Evolutionary conservation across 2,113 vertebrate species (phyloP).

Genomic region (Mohoua ochrocephala): DNA sequence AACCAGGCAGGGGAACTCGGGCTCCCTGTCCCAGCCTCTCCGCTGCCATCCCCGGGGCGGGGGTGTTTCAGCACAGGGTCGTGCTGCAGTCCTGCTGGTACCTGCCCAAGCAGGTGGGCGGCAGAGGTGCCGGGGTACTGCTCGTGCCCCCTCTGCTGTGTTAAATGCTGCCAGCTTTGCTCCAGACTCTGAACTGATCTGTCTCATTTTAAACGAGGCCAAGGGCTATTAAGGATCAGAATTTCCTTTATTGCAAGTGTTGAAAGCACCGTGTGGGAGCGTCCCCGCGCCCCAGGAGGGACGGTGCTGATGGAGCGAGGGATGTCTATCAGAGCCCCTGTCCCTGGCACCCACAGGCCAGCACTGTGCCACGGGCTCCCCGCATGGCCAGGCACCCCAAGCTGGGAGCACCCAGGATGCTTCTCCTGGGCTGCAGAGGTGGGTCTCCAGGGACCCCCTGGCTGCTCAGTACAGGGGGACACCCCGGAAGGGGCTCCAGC

Average conservation of each 20-base stretch:
- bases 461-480: background rate
- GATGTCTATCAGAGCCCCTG: background rate
- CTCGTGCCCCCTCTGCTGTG: accelerated
- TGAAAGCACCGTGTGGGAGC: accelerated
- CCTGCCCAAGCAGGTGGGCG: accelerated
- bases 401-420: background rate
- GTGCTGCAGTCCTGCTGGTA: background rate
- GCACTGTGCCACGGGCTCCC: accelerated
- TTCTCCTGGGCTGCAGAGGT: background rate
- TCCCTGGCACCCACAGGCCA: background rate
- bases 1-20: background rate
- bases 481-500: background rate
- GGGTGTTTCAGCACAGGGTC: background rate
- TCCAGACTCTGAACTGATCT: constrained; percentile 12
- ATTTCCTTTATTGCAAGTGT: constrained; percentile 57
- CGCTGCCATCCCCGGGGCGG: accelerated
- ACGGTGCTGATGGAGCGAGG: accelerated
- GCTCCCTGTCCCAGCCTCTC: background rate
- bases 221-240: constrained; percentile 74
- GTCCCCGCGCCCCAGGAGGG: accelerated
- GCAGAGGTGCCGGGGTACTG: background rate
- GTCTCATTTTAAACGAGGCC: constrained; percentile 70
- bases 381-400: accelerated
- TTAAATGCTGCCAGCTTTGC: background rate
- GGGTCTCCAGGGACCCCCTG: background rate